Conservation (phyloP, 1,140 invertebrate genomes). For the Apis dorsata region DNA sequence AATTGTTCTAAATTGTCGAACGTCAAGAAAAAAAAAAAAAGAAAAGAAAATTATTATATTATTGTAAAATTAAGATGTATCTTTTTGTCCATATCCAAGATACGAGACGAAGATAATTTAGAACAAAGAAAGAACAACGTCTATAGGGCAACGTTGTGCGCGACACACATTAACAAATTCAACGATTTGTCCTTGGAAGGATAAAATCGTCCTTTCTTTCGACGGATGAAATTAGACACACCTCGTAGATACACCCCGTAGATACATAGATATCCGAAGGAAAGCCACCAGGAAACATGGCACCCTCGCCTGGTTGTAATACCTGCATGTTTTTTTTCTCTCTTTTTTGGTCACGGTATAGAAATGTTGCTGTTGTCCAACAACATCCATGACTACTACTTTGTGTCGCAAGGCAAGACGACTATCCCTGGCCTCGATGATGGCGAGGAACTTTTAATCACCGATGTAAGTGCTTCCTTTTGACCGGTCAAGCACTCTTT, state of each 20-base stretch:
- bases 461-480: slow-evolving; percentile 91
- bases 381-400: slow-evolving; percentile 94
- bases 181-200: not conserved
- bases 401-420: slow-evolving; percentile 98
- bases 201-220: not conserved
- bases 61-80: too few relatives aligned
- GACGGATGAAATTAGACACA: too few relatives aligned
- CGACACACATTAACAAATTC: not conserved
- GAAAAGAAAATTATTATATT: too few relatives aligned
- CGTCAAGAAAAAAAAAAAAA: not conserved
- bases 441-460: slow-evolving; percentile 94
- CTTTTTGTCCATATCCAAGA: too few relatives aligned
- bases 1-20: not conserved
- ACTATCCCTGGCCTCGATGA: slow-evolving; percentile 97
- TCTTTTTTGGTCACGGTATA: slow-evolving; percentile 76
- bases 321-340: slow-evolving; percentile 77
- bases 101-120: not conserved
- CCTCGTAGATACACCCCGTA: slow-evolving; percentile 5
- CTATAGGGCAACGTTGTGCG: not conserved
- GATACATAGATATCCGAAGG: slow-evolving; percentile 35
- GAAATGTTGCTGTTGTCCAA: slow-evolving; percentile 91
- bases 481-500: slow-evolving; percentile 45
- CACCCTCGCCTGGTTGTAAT: slow-evolving; percentile 60
- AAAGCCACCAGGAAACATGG: slow-evolving; percentile 76
- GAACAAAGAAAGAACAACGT: not conserved